Evolutionary conservation across 2,113 vertebrate species (phyloP).

Genomic region (Pyrgilauda ruficollis): DNA sequence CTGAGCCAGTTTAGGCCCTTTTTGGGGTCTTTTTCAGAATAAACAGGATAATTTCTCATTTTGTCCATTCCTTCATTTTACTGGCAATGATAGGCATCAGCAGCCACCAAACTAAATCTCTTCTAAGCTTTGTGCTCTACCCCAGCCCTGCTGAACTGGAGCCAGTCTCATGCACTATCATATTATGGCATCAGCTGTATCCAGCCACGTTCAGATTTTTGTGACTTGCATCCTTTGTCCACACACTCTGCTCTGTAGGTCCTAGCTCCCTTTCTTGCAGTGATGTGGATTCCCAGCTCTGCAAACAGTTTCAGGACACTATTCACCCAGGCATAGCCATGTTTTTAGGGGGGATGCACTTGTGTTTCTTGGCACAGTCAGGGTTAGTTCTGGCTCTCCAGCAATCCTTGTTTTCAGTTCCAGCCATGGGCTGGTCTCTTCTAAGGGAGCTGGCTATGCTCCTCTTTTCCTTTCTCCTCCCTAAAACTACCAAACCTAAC

Average conservation of each 20-base stretch:
- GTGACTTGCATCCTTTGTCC: not conserved
- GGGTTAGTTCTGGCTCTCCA: constrained; percentile 49
- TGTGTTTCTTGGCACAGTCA: constrained; percentile 1
- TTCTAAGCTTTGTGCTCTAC: not conserved
- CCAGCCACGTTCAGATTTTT: not conserved
- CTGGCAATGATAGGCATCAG: not conserved
- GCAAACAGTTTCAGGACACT: not conserved
- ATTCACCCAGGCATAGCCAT: not conserved
- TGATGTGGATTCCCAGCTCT: not conserved
- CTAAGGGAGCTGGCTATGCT: not conserved
- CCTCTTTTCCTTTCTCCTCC: constrained; percentile 38
- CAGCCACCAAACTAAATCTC: not conserved
- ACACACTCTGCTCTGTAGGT: not conserved
- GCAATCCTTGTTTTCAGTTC: constrained; percentile 8
- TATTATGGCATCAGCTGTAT: not conserved
- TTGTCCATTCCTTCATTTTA: not conserved
- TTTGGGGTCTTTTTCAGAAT: not conserved
- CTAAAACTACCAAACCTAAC: constrained; percentile 25
- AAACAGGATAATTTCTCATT: not conserved
- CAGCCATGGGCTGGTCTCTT: constrained; percentile 15
- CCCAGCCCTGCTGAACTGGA: not conserved
- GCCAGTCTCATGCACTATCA: not conserved
- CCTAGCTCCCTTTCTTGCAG: not conserved
- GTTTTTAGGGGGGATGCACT: not conserved
- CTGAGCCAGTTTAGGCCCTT: not conserved